Evolutionary conservation across 2,888 invertebrate species (phyloP).

Genomic region (Pachymerium ferrugineum): DNA sequence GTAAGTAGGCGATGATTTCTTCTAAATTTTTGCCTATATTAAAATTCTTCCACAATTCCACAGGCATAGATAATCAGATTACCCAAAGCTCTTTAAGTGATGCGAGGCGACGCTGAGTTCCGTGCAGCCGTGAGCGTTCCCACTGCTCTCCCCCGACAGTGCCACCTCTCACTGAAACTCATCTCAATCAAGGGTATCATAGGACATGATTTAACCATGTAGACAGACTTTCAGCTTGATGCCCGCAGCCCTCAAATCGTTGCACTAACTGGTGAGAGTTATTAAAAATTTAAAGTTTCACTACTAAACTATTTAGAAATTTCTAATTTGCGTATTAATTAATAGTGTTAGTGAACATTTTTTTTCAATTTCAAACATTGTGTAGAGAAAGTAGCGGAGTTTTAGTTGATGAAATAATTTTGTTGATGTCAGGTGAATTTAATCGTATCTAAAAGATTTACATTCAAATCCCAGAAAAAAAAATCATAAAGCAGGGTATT

Average conservation of each 20-base stretch:
- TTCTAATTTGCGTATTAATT: too few relatives aligned
- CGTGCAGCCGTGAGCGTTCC: neutral
- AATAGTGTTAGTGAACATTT: too few relatives aligned
- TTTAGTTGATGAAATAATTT: too few relatives aligned
- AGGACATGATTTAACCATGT: neutral
- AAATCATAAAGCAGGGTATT: too few relatives aligned
- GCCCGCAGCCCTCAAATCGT: neutral
- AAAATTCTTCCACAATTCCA: neutral
- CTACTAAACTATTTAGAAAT: neutral
- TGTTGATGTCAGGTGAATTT: too few relatives aligned
- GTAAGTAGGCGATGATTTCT: neutral
- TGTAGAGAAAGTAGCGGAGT: too few relatives aligned
- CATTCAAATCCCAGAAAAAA: too few relatives aligned
- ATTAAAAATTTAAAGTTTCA: neutral
- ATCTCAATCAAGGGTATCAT: neutral
- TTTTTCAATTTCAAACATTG: too few relatives aligned
- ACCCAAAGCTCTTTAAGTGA: constrained; percentile 13
- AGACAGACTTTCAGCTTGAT: neutral
- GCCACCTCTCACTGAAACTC: neutral
- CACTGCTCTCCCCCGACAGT: neutral
- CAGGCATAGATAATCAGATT: constrained; percentile 9
- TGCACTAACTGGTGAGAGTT: neutral
- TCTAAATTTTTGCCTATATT: neutral
- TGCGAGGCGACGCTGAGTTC: neutral
- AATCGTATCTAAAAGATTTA: too few relatives aligned